These are phyloP conservation scores for Chrysaora quinquecirrha DNA, from an alignment of 30 jellyfish, hydroid and myxozoan genomes.

Conservation along the genomic window DNA sequence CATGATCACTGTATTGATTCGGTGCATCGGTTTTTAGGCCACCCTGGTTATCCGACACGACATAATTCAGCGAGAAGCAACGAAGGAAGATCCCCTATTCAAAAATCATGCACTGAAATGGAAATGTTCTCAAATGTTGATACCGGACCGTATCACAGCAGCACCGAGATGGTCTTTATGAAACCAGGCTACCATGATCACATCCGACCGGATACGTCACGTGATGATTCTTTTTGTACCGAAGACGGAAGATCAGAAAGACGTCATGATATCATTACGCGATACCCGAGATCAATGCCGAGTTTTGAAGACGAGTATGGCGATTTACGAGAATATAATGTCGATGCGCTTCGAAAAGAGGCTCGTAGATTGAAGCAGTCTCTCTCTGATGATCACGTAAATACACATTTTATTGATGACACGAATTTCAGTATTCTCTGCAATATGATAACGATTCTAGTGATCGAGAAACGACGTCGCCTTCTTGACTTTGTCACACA, in stretches of 20 bases:
- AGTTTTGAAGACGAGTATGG: constrained; percentile 25
- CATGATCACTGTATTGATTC: constrained; percentile 57
- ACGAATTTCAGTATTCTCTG: constrained; percentile 58
- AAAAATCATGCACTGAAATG: constrained; percentile 64
- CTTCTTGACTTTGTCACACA: constrained; percentile 53
- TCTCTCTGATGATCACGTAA: constrained; percentile 74
- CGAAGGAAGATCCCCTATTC: constrained; percentile 97
- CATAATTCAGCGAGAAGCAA: constrained; percentile 95
- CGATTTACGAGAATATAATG: constrained; percentile 45
- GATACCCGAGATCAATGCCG: constrained; percentile 1
- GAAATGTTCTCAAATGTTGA: constrained; percentile 32
- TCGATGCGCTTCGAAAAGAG: constrained; percentile 56
- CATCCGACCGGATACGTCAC: background rate
- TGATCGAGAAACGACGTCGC: constrained; percentile 85
- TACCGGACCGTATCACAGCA: background rate
- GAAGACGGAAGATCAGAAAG: constrained; percentile 58
- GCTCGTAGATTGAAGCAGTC: constrained; percentile 82
- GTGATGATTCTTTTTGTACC: background rate
- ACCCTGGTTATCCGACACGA: constrained; percentile 97
- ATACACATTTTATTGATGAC: constrained; percentile 90
- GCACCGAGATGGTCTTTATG: background rate
- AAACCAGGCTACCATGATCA: constrained; percentile 37
- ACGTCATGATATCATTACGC: background rate
- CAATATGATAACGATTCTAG: constrained; percentile 63
- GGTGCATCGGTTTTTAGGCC: constrained; percentile 49